Evolutionary conservation across 2,888 invertebrate genomes (phyloP).

Genomic region (Ommatoiulus sabulosus): DNA sequence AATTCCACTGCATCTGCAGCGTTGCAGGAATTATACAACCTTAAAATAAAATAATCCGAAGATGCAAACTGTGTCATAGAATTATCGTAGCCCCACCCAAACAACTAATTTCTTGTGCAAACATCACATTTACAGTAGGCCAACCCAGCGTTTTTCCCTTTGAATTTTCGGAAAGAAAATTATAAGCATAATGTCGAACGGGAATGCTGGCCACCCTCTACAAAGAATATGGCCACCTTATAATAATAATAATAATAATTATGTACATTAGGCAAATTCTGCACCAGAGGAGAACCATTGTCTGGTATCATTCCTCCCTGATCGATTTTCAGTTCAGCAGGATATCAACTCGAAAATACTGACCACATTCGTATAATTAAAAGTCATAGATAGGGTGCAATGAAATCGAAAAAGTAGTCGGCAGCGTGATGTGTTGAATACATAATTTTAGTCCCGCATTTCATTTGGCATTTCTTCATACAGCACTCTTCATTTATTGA

Average conservation of each 20-base stretch:
- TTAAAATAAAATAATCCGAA: neutral
- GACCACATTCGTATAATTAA: neutral
- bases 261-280: neutral
- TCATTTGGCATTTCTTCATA: neutral
- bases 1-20: neutral
- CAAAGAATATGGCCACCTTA: neutral
- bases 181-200: neutral
- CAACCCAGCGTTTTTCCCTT: neutral
- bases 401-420: neutral
- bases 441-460: neutral
- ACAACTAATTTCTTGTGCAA: neutral
- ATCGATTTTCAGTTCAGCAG: neutral
- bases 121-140: neutral
- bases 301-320: neutral
- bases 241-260: constrained; percentile 2
- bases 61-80: neutral
- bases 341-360: neutral
- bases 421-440: constrained; percentile 3
- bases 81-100: neutral
- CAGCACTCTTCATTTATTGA: constrained; percentile 82
- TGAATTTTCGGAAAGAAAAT: neutral
- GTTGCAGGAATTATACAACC: neutral
- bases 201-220: neutral
- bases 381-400: constrained; percentile 3
- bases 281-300: neutral